Evolutionary conservation across 1,140 invertebrate species (phyloP).

Genomic region (Drosophila melanica): DNA sequence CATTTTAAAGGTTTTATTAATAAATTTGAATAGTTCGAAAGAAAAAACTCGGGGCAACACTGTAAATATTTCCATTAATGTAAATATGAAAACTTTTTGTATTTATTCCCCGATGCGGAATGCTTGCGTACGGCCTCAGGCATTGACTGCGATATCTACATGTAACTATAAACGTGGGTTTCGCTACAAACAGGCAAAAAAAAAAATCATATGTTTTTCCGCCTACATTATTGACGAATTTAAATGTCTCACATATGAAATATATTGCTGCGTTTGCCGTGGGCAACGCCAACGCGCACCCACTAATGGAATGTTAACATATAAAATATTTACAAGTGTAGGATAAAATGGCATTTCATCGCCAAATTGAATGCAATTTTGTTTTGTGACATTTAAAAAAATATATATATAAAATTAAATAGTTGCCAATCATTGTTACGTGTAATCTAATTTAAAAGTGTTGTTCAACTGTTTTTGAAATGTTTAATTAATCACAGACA

Average conservation of each 20-base stretch:
- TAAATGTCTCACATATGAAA: conserved; percentile 32
- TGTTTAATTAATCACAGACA: conserved; percentile 1
- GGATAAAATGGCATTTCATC: conserved; percentile 3
- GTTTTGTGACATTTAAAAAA: conserved; percentile 14
- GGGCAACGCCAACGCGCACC: not conserved
- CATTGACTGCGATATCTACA: conserved; percentile 10
- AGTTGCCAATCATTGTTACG: conserved; percentile 8
- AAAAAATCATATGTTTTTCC: conserved; percentile 18
- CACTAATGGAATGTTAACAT: not conserved
- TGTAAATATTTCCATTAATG: conserved; percentile 29
- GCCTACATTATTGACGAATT: conserved; percentile 38
- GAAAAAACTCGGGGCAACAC: not conserved
- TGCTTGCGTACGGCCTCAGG: conserved; percentile 5
- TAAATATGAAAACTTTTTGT: conserved; percentile 36
- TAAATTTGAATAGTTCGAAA: conserved; percentile 19
- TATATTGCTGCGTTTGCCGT: not conserved
- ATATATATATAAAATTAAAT: conserved; percentile 26
- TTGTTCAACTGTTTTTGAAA: not conserved
- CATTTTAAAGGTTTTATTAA: conserved; percentile 20
- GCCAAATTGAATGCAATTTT: not conserved
- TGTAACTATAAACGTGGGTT: conserved; percentile 2
- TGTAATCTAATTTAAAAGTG: conserved; percentile 6
- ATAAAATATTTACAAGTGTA: conserved; percentile 8
- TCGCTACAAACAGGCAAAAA: conserved; percentile 5
- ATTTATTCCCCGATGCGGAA: conserved; percentile 24